These are phyloP conservation scores for Cricetomys ansorgei DNA, from an alignment of 2,113 vertebrate genomes.

Conservation along the genomic window DNA sequence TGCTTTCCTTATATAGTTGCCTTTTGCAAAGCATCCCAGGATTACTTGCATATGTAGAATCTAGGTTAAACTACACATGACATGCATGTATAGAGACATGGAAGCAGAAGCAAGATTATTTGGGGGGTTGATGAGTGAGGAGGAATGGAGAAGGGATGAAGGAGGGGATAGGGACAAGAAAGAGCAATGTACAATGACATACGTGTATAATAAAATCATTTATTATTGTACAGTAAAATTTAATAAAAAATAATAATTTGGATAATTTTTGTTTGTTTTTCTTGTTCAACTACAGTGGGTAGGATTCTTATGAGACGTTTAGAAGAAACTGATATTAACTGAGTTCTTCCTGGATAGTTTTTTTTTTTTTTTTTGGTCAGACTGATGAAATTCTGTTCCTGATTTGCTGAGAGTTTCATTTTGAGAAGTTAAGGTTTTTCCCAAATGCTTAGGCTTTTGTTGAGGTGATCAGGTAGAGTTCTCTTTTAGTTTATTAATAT, in stretches of 20 bases:
- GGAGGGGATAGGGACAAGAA: neutral
- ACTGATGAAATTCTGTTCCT: neutral
- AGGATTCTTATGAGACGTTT: neutral
- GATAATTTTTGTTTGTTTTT: neutral
- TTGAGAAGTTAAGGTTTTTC: neutral
- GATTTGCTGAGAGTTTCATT: neutral
- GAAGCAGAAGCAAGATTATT: neutral
- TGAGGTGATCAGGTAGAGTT: neutral
- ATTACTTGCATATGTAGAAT: neutral
- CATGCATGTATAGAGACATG: neutral
- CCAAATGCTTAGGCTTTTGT: neutral
- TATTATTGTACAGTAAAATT: neutral
- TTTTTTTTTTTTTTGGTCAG: neutral
- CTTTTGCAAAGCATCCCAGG: neutral
- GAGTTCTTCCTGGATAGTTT: neutral
- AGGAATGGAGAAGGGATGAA: neutral
- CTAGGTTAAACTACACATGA: neutral
- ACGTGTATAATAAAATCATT: neutral
- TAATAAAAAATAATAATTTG: neutral
- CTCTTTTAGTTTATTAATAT: neutral
- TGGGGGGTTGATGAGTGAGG: too few species aligned
- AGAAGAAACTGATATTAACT: neutral
- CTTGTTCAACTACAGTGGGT: neutral
- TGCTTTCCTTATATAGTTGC: neutral
- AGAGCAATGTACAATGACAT: neutral